These are phyloP conservation scores for Clarias pachynema DNA, from an alignment of 2,797 vertebrate species.

Conservation along the genomic window DNA sequence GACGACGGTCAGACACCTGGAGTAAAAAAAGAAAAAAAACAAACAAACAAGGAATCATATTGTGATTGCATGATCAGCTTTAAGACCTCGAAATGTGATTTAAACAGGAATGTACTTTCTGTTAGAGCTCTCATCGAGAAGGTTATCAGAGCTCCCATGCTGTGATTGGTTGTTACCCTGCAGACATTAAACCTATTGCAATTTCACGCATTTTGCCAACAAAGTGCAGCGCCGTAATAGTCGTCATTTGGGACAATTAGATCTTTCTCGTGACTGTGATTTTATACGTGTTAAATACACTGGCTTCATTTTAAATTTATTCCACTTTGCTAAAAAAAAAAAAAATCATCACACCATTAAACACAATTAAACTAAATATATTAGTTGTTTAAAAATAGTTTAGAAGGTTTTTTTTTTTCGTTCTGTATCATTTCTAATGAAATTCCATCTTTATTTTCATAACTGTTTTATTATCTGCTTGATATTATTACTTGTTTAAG, in stretches of 20 bases:
- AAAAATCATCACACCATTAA: slow-evolving; percentile 20
- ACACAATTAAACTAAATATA: slow-evolving; percentile 28
- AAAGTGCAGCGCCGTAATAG: slow-evolving; percentile 15
- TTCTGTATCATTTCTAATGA: neutral
- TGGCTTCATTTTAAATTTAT: neutral
- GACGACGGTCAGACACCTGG: slow-evolving; percentile 1
- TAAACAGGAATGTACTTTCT: slow-evolving; percentile 22
- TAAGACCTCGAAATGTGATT: neutral
- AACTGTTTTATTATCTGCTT: slow-evolving; percentile 23
- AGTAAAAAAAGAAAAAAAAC: neutral
- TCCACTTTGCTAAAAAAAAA: slow-evolving; percentile 1
- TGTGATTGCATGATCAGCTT: slow-evolving; percentile 8
- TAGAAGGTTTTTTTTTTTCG: neutral
- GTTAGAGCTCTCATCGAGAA: neutral
- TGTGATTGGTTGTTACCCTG: slow-evolving; percentile 12
- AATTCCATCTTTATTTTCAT: slow-evolving; percentile 4
- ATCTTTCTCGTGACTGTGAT: slow-evolving; percentile 27
- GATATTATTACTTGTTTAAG: slow-evolving; percentile 15
- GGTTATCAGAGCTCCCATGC: neutral
- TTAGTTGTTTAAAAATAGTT: slow-evolving; percentile 16
- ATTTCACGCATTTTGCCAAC: slow-evolving; percentile 26
- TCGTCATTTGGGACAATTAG: slow-evolving; percentile 30
- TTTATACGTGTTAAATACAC: slow-evolving; percentile 8
- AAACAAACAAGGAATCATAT: neutral
- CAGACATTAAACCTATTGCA: neutral